Evolutionary conservation across 2,113 vertebrate genomes (phyloP).

Genomic region (Nyctereutes procyonoides): DNA sequence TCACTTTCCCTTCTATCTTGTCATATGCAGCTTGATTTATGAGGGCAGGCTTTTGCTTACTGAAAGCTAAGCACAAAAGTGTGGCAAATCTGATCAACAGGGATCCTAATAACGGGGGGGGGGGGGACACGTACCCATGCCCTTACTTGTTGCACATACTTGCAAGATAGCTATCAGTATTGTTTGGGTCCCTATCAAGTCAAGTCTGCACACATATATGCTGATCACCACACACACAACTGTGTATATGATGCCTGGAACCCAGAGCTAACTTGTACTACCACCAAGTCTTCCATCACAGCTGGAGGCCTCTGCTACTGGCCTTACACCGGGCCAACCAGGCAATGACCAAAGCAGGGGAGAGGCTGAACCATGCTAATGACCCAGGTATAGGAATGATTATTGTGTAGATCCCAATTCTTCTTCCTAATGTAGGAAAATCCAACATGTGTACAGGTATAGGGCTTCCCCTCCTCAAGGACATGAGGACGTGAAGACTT

Average conservation of each 20-base stretch:
- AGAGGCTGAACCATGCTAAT: neutral
- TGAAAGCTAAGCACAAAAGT: neutral
- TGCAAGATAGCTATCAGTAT: neutral
- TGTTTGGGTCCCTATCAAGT: neutral
- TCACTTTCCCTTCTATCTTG: neutral
- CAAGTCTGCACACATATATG: neutral
- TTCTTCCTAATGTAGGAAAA: neutral
- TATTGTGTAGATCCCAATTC: neutral
- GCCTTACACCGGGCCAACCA: too few relatives aligned
- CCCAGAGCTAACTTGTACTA: too few relatives aligned
- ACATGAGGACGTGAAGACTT: neutral
- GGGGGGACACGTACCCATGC: accelerated
- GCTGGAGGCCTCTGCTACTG: neutral
- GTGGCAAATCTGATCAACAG: neutral
- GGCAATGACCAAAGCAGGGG: neutral
- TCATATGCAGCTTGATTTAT: neutral
- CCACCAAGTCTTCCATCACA: neutral
- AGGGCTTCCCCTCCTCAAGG: neutral
- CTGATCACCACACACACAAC: too few relatives aligned
- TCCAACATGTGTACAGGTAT: neutral
- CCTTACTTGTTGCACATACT: too few relatives aligned
- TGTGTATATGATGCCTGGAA: neutral
- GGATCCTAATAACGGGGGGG: neutral
- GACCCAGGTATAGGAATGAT: neutral
- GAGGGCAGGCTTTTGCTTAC: neutral